Base-by-base conservation (phyloP, 1,140 invertebrate genomes). In the Idris sp. region DNA sequence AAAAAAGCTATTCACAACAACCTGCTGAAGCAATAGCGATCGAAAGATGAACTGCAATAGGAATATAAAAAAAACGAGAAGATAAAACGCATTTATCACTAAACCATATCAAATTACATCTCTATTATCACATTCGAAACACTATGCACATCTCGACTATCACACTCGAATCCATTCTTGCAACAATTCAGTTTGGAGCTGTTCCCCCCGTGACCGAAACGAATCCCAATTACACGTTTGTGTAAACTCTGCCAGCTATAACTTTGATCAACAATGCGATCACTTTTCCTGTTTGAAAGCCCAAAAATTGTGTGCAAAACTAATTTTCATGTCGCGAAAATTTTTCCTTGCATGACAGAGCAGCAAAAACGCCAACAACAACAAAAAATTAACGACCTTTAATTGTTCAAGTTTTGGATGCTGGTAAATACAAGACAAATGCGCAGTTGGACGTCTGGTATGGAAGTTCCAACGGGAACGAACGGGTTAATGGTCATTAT, bases 401-500 rank as follows among this genome's bases (percentile, higher is more conserved):
- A 73, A 75, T 72, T 73, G 68, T n/a, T n/a, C n/a, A 65, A 41
- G 31, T 61, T 49, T 49, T 28, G 71, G 30, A 13, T 30, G 48
- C 48, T 11, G 22, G 41, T 62, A 74, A 56, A 68, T 68, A 43
- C 40, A 74, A 62, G 62, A 62, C 41, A 68, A 74, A 74, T 74
- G 71, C 49, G 16, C 26, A 49, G 13, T n/a, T 19, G 36, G 38
- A 15, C 56, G 49, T 68, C 56, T 62, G 62, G 58, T 49, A 49
- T 62, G 58, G 62, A 64, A 64, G 64, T 48, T 11, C 49, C 43
- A 58, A 30, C 25, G 58, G 65, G 61, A 46, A 54, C 19, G 58
- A 71, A 71, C 58, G 48, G 71, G 58, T 71, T 69, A 71, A 74
- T 69, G 56, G 61, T 54, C 54, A 76, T 76, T 59, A 76, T 69